These are phyloP conservation scores for Leptinotarsa defecta DNA, from an alignment of 1,140 invertebrate species.

Conservation along the genomic window DNA sequence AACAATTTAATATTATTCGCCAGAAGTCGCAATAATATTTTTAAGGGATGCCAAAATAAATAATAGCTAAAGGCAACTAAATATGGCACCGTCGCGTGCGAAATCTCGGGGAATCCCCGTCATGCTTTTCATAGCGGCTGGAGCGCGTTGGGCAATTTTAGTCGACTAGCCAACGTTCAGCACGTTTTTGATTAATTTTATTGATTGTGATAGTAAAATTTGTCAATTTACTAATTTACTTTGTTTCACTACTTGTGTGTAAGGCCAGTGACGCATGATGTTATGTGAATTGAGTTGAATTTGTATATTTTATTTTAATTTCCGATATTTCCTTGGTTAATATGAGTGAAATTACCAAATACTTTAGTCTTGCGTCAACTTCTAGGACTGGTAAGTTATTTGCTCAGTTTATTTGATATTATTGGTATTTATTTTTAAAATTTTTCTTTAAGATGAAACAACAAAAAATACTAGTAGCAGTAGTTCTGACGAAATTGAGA, in stretches of 20 bases:
- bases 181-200: background rate
- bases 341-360: conserved; percentile 15
- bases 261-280: conserved; percentile 12
- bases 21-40: conserved; percentile 12
- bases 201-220: no score
- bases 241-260: conserved; percentile 6
- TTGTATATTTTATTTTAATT: conserved; percentile 15
- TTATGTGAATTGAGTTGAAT: conserved; percentile 14
- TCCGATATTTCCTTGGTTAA: conserved; percentile 13
- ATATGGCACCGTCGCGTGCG: conserved; percentile 10
- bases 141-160: conserved; percentile 9
- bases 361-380: conserved; percentile 11
- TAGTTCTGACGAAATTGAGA: conserved; percentile 7
- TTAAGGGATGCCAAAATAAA: conserved; percentile 10
- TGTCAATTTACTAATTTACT: no score
- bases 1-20: conserved; percentile 12
- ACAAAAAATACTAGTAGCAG: conserved; percentile 5
- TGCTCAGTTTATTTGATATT: conserved; percentile 1
- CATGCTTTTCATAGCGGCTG: conserved; percentile 12
- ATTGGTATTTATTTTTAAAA: conserved; percentile 1
- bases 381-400: conserved; percentile 11
- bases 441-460: conserved; percentile 11
- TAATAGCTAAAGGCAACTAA: conserved; percentile 11
- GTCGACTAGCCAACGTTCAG: conserved; percentile 12
- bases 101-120: conserved; percentile 10